Evolutionary conservation across 2,888 invertebrate species (phyloP).

Genomic region (Sinentomon sp.): DNA sequence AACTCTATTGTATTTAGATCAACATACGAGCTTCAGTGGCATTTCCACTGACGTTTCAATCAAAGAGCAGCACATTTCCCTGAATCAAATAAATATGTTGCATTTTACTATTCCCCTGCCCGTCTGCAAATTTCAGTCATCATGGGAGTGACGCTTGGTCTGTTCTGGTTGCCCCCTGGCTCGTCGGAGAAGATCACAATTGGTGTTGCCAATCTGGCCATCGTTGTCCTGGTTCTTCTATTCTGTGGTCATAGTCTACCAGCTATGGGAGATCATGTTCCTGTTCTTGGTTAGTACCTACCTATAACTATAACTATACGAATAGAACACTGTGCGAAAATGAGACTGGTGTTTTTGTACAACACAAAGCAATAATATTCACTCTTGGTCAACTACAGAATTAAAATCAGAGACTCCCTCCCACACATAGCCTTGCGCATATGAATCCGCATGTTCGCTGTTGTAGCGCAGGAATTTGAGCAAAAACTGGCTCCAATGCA

Average conservation of each 20-base stretch:
- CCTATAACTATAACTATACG: background rate
- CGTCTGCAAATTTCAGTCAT: conserved; percentile 29
- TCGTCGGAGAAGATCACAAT: conserved; percentile 35
- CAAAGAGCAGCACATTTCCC: too few relatives aligned
- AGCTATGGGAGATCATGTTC: conserved; percentile 26
- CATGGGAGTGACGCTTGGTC: conserved; percentile 28
- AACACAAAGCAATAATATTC: background rate
- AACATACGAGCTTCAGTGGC: too few relatives aligned
- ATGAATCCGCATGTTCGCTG: too few relatives aligned
- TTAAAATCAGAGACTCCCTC: too few relatives aligned
- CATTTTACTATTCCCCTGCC: too few relatives aligned
- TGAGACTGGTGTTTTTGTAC: background rate
- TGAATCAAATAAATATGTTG: too few relatives aligned
- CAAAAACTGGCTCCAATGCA: too few relatives aligned
- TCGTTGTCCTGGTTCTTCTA: conserved; percentile 31
- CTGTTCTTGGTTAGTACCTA: conserved; percentile 26
- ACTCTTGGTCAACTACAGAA: too few relatives aligned
- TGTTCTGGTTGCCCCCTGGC: conserved; percentile 36
- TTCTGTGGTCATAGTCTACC: conserved; percentile 32
- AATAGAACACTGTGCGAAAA: conserved; percentile 7
- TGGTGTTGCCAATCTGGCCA: conserved; percentile 29
- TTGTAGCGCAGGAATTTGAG: too few relatives aligned
- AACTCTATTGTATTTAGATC: too few relatives aligned
- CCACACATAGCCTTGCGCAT: too few relatives aligned
- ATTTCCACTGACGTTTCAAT: too few relatives aligned